A percentile compares a stretch with the other conserved stretches of the same genome.
These are phyloP conservation scores for Montipora foliosa DNA, from an alignment of 64 coral and sea anemone species.

Conservation along the genomic window DNA sequence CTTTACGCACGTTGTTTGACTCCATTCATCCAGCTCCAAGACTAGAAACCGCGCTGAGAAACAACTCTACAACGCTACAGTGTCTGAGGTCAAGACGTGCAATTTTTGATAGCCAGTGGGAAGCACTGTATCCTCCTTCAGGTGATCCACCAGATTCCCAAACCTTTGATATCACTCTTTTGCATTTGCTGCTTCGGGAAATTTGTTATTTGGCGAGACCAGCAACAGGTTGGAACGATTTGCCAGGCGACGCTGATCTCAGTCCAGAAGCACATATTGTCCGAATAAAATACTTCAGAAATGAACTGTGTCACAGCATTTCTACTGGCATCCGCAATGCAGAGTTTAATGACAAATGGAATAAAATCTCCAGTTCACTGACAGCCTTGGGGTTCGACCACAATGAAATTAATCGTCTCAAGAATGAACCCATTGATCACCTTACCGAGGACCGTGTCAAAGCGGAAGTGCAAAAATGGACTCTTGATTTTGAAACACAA, in stretches of 20 bases:
- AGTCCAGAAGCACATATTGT: too few species aligned
- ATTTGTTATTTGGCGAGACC: background rate
- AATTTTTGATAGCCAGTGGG: background rate
- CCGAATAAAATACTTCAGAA: background rate
- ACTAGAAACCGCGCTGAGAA: background rate
- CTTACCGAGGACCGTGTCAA: too few species aligned
- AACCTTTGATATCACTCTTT: slow-evolving; percentile 3
- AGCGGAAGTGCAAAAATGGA: too few species aligned
- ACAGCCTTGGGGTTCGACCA: too few species aligned
- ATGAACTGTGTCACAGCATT: background rate
- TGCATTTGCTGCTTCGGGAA: slow-evolving; percentile 2
- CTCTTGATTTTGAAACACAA: too few species aligned
- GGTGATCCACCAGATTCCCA: background rate
- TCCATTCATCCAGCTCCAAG: background rate
- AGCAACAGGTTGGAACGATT: too few species aligned
- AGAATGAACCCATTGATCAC: too few species aligned
- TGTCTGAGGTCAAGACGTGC: background rate
- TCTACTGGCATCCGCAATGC: too few species aligned
- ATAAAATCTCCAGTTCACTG: too few species aligned
- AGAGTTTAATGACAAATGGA: too few species aligned
- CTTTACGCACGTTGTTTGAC: slow-evolving; percentile 26
- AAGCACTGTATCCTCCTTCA: background rate
- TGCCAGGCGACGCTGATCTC: too few species aligned
- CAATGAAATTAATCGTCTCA: too few species aligned
- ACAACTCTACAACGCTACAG: background rate